These are phyloP conservation scores for Archilochus colubris DNA, from an alignment of 2,113 vertebrate genomes.

Conservation along the genomic window DNA sequence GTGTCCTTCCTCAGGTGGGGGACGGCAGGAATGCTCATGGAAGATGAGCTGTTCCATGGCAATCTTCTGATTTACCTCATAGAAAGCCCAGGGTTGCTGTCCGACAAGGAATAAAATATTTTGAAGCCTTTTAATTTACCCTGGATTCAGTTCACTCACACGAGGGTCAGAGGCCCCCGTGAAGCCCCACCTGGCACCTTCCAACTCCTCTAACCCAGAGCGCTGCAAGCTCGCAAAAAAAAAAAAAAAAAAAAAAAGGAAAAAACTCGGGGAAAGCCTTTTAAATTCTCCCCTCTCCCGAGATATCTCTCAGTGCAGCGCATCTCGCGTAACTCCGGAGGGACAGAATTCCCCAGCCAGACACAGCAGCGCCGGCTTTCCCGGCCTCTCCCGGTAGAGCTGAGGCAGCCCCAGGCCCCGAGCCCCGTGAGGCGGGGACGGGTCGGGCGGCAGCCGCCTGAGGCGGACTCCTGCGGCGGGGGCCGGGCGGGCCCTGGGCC, in stretches of 20 bases:
- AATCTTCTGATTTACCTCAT: neutral
- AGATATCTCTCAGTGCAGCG: accelerated
- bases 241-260: no score
- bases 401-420: accelerated
- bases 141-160: neutral
- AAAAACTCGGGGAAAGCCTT: accelerated
- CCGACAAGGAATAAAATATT: neutral
- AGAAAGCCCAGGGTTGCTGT: neutral
- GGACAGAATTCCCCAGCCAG: neutral
- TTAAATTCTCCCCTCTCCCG: neutral
- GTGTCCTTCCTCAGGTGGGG: accelerated
- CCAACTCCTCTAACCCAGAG: neutral
- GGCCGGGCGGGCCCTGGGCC: neutral
- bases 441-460: neutral
- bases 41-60: neutral
- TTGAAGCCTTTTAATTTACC: neutral
- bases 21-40: accelerated
- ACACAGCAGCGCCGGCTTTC: accelerated
- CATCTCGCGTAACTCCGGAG: neutral
- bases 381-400: accelerated
- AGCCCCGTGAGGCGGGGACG: neutral
- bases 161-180: accelerated
- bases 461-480: neutral
- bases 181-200: neutral
- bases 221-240: neutral